These are phyloP conservation scores for Morpho helenor DNA, from an alignment of 2,888 invertebrate genomes.

Conservation along the genomic window DNA sequence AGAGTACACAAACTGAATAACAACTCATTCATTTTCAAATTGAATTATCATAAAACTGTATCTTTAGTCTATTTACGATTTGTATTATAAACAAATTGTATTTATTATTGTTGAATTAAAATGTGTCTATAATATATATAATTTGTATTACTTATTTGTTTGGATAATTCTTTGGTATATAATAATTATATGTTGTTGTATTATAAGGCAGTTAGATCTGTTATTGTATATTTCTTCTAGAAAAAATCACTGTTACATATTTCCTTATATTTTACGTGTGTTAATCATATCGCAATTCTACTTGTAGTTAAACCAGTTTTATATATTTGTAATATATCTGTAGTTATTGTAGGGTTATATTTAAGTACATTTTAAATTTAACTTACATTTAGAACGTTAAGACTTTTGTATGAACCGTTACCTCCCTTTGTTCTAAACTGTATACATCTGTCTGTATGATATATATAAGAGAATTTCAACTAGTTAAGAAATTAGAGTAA, in stretches of 20 bases:
- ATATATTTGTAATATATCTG: constrained; percentile 17
- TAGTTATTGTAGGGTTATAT: constrained; percentile 19
- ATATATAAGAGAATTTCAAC: neutral
- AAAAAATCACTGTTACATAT: constrained; percentile 1
- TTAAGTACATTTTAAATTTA: constrained; percentile 22
- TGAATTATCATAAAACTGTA: too few species aligned
- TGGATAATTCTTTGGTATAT: too few species aligned
- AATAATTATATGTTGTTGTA: too few species aligned
- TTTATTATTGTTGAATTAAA: too few species aligned
- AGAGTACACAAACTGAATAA: too few species aligned
- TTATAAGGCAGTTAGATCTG: neutral
- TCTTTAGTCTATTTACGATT: too few species aligned
- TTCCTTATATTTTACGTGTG: constrained; percentile 16
- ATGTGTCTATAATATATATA: too few species aligned
- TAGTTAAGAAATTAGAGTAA: too few species aligned
- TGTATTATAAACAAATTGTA: too few species aligned
- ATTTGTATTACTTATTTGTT: too few species aligned
- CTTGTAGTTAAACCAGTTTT: constrained; percentile 20
- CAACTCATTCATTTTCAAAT: too few species aligned
- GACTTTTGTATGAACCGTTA: constrained; percentile 23
- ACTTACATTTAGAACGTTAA: constrained; percentile 25
- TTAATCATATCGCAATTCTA: constrained; percentile 19
- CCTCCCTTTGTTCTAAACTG: constrained; percentile 15
- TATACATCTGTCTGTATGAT: constrained; percentile 22
- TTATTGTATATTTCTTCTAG: constrained; percentile 1